Evolutionary conservation across 1,140 invertebrate species (phyloP).

Genomic region (Neomicropteryx cornuta): DNA sequence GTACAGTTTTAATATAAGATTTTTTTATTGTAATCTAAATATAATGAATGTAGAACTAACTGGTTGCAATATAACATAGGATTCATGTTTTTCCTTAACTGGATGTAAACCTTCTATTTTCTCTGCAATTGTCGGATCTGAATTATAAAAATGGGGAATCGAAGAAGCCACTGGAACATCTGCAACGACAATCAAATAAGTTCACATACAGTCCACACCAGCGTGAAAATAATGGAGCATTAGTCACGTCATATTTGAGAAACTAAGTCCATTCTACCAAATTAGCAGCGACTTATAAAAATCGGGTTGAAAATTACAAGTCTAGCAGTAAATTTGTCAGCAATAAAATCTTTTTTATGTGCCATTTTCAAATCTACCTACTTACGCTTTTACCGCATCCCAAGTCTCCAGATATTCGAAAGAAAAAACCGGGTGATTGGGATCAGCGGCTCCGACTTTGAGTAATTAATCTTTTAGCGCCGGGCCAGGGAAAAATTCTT

Average conservation of each 20-base stretch:
- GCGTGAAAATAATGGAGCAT: slow-evolving; percentile 1
- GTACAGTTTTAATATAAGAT: slow-evolving; percentile 2
- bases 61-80: slow-evolving; percentile 38
- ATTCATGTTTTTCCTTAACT: slow-evolving; percentile 40
- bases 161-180: slow-evolving; percentile 59
- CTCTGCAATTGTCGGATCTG: slow-evolving; percentile 50
- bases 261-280: background rate
- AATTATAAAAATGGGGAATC: slow-evolving; percentile 67
- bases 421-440: no score
- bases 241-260: background rate
- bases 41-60: slow-evolving; percentile 25
- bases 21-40: background rate
- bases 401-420: no score
- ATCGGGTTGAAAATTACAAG: no score
- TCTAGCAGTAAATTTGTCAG: no score
- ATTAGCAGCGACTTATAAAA: background rate
- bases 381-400: no score
- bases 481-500: no score
- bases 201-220: slow-evolving; percentile 1
- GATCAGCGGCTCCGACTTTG: no score
- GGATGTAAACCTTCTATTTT: slow-evolving; percentile 56
- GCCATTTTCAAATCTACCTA: no score
- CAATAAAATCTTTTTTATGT: no score
- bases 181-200: slow-evolving; percentile 21
- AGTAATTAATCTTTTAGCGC: no score